These are phyloP conservation scores for Phrixothrix hirtus DNA, from an alignment of 2,888 invertebrate species.

Conservation along the genomic window DNA sequence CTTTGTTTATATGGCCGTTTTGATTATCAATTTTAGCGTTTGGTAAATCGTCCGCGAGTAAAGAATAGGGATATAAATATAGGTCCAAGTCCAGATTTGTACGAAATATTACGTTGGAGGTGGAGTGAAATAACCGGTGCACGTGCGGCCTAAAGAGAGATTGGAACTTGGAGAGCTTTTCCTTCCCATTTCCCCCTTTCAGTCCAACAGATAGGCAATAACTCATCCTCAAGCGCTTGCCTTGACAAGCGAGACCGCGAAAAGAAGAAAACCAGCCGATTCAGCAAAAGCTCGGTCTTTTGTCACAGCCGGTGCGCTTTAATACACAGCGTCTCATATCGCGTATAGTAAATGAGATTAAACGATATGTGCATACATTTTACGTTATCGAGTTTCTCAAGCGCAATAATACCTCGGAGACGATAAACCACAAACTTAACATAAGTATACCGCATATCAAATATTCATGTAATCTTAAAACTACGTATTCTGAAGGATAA, in stretches of 20 bases:
- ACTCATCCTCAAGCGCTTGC: constrained; percentile 50
- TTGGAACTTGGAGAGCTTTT: constrained; percentile 49
- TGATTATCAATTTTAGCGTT: no score
- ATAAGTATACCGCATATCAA: constrained; percentile 4
- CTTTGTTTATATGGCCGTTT: no score
- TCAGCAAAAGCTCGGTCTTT: constrained; percentile 56
- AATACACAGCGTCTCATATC: constrained; percentile 42
- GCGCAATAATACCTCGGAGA: constrained; percentile 38
- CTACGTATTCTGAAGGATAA: no score
- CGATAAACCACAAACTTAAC: constrained; percentile 17
- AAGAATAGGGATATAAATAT: constrained; percentile 10
- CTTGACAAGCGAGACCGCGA: constrained; percentile 47
- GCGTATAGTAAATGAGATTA: constrained; percentile 41
- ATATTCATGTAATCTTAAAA: no score
- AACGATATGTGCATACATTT: constrained; percentile 46
- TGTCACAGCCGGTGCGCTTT: constrained; percentile 62
- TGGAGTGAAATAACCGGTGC: constrained; percentile 35
- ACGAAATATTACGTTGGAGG: constrained; percentile 30
- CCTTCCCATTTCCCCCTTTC: constrained; percentile 53
- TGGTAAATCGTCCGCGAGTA: constrained; percentile 11
- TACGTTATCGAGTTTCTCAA: constrained; percentile 55
- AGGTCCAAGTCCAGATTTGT: constrained; percentile 17
- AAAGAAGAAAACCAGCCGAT: constrained; percentile 60
- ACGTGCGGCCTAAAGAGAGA: constrained; percentile 40
- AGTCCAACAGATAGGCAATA: constrained; percentile 54